Base-by-base conservation (phyloP, 2,888 invertebrate species). In the Cerastis rubricosa region DNA sequence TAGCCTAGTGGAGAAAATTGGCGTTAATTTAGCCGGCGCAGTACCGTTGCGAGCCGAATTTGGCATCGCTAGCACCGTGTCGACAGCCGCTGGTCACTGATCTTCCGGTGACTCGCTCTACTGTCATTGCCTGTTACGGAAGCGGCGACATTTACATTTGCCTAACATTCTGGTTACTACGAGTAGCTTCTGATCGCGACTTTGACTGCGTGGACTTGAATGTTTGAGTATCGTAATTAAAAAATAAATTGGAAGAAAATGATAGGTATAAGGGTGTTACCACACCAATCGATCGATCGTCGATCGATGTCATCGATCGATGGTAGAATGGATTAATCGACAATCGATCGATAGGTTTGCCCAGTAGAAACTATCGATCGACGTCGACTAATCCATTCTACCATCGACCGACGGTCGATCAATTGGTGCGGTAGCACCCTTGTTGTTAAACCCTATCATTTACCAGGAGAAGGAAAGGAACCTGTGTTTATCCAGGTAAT, bases 31-130 rank as follows among this genome's bases (percentile, higher is more conserved):
- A 89, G 90, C 91, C 90, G 89, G 86, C 85, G 75, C 89, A 89
- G 95, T 96, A 94, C 96, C 96, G 96, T 96, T 96, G 95, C 87
- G 90, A 83, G 90, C 93, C 94, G 91, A 96, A 95, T 95, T 95
- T 91, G 94, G 94, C 86, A 67, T 82, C 85, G 88, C 75, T 88
- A 75, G 80, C 67, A 74, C 79, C 68, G 78, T 76, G 80, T 71
- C 64, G 64, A 43, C n/a, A 64, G 17, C 8, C 71, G 71, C 88
- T 94, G 95, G 96, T 94, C 96, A 95, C 91, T 94, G 95, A 94
- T 96, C 96, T 96, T 96, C 96, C 96, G 96, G 94, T 92, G 87
- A 74, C 66, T 84, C 76, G 85, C 82, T 81, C 72, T 78, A 87
- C 81, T 76, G 78, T 78, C 78, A 82, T 71, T 81, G 77, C 59